phyloP scores from a whole-genome alignment of 1,140 invertebrate genomes.

The Drosophila dunni region DNA sequence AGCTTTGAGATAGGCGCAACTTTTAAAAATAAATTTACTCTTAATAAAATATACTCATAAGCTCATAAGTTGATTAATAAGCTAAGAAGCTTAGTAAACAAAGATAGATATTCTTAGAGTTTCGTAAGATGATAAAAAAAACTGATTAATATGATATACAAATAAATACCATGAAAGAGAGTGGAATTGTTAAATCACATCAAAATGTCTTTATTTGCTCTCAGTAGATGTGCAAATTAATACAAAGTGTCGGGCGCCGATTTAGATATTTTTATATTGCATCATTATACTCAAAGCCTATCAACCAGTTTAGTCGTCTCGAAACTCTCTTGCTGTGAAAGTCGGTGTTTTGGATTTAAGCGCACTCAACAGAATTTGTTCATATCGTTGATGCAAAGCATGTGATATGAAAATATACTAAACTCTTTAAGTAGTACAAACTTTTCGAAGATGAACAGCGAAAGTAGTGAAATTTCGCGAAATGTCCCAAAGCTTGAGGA shows the following conservation, averaged over 20 bases:
- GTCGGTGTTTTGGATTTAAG: not conserved
- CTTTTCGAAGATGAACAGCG: conserved; percentile 32
- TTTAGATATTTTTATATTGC: too few relatives aligned
- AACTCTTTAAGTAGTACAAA: not conserved
- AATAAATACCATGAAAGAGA: conserved; percentile 13
- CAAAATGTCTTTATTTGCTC: conserved; percentile 24
- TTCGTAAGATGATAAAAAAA: conserved; percentile 71
- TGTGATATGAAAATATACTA: conserved; percentile 30
- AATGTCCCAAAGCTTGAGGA: conserved; percentile 40
- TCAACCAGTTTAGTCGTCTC: not conserved
- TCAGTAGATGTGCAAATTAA: not conserved
- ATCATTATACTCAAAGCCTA: too few relatives aligned
- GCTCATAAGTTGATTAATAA: too few relatives aligned
- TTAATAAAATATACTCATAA: too few relatives aligned
- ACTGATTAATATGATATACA: conserved; percentile 59
- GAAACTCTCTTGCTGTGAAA: not conserved
- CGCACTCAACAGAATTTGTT: conserved; percentile 4
- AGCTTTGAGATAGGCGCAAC: not conserved
- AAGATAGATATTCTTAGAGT: not conserved
- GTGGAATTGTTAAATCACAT: not conserved
- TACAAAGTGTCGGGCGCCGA: too few relatives aligned
- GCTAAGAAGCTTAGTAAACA: not conserved
- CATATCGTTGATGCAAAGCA: conserved; percentile 15
- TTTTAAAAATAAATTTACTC: not conserved
- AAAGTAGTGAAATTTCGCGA: conserved; percentile 47